Conservation (phyloP, 2,888 invertebrate species). For the Keiferia lycopersicella region DNA sequence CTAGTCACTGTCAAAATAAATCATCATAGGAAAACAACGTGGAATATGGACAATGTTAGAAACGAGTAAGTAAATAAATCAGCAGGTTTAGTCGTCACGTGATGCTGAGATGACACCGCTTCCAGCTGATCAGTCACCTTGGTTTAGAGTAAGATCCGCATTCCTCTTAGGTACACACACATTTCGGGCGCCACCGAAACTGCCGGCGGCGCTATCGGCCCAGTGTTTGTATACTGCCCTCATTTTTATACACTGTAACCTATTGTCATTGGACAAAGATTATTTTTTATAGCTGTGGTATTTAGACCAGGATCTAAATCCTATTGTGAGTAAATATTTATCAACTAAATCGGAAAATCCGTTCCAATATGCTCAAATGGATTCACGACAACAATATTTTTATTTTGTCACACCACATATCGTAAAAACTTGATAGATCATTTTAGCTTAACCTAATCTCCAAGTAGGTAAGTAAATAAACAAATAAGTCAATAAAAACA, state of each 20-base stretch:
- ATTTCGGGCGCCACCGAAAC: slow-evolving; percentile 65
- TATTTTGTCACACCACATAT: not conserved
- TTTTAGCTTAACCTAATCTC: not conserved
- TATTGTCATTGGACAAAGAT: not conserved
- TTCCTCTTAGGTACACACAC: slow-evolving; percentile 65
- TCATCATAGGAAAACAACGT: not conserved
- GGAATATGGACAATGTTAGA: not conserved
- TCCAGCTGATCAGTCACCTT: slow-evolving; percentile 64
- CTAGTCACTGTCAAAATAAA: slow-evolving; percentile 12
- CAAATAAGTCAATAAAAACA: slow-evolving; percentile 13
- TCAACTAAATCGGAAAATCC: not conserved
- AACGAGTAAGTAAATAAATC: slow-evolving; percentile 18
- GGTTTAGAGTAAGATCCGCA: slow-evolving; percentile 78
- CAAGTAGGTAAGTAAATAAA: not conserved
- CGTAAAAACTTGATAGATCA: slow-evolving; percentile 1
- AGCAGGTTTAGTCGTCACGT: slow-evolving; percentile 15
- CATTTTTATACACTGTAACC: slow-evolving; percentile 40
- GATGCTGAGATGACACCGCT: slow-evolving; percentile 44
- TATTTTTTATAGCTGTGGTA: not conserved
- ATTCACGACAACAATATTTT: not conserved
- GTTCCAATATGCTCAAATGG: not conserved
- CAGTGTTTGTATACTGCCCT: slow-evolving; percentile 44
- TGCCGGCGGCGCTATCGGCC: slow-evolving; percentile 30
- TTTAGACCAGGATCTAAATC: no score
- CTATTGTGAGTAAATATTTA: no score